Evolutionary conservation across 1,140 invertebrate genomes (phyloP).

Genomic region (Philotrypesis tridentata): DNA sequence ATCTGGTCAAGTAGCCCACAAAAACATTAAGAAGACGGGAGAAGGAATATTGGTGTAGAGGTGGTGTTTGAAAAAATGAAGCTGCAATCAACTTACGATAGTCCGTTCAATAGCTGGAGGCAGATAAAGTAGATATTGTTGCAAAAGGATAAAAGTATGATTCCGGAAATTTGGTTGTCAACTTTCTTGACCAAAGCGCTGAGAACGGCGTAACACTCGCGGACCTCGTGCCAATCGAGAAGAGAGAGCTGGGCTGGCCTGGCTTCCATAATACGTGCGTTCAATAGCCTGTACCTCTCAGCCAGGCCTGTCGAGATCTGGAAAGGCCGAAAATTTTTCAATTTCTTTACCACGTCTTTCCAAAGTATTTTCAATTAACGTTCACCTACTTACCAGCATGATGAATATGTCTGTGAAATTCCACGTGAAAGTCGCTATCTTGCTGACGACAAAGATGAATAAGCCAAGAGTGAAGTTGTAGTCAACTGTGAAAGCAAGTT

Average conservation of each 20-base stretch:
- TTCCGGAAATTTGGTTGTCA: slow-evolving; percentile 75
- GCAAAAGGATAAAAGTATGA: slow-evolving; percentile 80
- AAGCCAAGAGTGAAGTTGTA: slow-evolving; percentile 66
- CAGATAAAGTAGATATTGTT: slow-evolving; percentile 85
- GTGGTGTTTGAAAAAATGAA: not conserved
- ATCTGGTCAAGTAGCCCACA: too few relatives aligned
- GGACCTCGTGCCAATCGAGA: slow-evolving; percentile 74
- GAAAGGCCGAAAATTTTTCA: not conserved
- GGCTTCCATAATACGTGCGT: slow-evolving; percentile 55
- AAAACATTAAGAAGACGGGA: too few relatives aligned
- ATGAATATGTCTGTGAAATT: slow-evolving; percentile 81
- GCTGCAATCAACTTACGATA: slow-evolving; percentile 75
- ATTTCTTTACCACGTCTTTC: too few relatives aligned
- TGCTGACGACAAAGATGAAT: slow-evolving; percentile 73
- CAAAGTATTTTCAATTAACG: too few relatives aligned
- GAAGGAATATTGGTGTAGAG: too few relatives aligned
- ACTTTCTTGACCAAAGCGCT: slow-evolving; percentile 75
- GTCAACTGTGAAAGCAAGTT: slow-evolving; percentile 60
- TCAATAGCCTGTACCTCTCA: slow-evolving; percentile 67
- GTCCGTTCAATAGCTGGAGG: slow-evolving; percentile 80
- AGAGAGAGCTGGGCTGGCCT: slow-evolving; percentile 49
- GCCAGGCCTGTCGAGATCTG: slow-evolving; percentile 68
- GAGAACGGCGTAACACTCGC: slow-evolving; percentile 77
- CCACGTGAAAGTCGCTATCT: slow-evolving; percentile 80
- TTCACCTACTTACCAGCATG: slow-evolving; percentile 78